phyloP scores from a whole-genome alignment of 2,888 invertebrate species.

The Parascotia fuliginaria region DNA sequence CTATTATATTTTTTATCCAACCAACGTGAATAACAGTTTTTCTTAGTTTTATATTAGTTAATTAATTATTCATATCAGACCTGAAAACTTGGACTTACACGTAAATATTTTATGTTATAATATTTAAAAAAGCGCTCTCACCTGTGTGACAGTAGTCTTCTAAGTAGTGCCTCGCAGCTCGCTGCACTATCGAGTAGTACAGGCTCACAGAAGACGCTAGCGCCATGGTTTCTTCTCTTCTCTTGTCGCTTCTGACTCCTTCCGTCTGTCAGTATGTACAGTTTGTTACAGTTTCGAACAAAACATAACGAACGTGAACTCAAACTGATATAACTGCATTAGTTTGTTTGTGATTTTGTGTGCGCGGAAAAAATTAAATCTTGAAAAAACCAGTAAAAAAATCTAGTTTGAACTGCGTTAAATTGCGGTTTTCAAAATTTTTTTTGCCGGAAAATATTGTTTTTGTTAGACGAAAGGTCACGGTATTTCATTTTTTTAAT shows the following conservation, averaged over 20 bases:
- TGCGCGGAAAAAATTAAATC: slow-evolving; percentile 48
- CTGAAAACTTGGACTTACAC: too few species aligned
- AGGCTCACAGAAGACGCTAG: slow-evolving; percentile 89
- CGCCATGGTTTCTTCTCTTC: slow-evolving; percentile 78
- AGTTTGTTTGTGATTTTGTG: slow-evolving; percentile 52
- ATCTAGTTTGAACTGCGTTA: slow-evolving; percentile 82
- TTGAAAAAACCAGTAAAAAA: slow-evolving; percentile 68
- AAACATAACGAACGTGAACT: slow-evolving; percentile 70
- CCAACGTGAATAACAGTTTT: too few species aligned
- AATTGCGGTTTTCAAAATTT: slow-evolving; percentile 73
- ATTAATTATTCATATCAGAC: too few species aligned
- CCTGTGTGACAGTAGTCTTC: slow-evolving; percentile 89
- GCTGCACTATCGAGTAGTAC: slow-evolving; percentile 89
- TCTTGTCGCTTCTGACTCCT: slow-evolving; percentile 46
- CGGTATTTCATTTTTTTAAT: slow-evolving; percentile 68
- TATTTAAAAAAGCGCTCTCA: slow-evolving; percentile 56
- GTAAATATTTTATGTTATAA: background rate
- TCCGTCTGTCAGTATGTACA: slow-evolving; percentile 67
- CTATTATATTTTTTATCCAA: too few species aligned
- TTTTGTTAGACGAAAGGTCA: slow-evolving; percentile 48
- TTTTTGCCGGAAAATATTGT: slow-evolving; percentile 62
- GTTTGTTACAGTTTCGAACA: slow-evolving; percentile 68
- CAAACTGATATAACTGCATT: slow-evolving; percentile 65
- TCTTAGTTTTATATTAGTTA: too few species aligned
- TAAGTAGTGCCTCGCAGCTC: slow-evolving; percentile 88